Evolutionary conservation across 2,888 invertebrate species (phyloP), one percentile per base, ranked within the genome.

Genomic region (Agrotis segetum): DNA sequence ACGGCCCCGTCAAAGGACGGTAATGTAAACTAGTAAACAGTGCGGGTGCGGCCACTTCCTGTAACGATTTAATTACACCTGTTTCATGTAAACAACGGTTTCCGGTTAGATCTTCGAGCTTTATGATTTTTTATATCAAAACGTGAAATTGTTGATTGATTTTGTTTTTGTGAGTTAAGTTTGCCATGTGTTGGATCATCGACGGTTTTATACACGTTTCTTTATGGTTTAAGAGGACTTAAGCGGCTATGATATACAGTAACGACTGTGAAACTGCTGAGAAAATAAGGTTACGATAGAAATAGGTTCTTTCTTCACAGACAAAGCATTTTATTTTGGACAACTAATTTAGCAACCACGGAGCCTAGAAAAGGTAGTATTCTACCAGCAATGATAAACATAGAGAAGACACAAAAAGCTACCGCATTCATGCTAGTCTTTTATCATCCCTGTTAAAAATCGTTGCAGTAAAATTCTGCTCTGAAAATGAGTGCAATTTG

Each of bases 21-120:
- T 62, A 63, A 69, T 47, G 71, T 71, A 90, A 89, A 90, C 90
- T 6, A 46, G 73, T 82, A 84, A 82, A 82, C 84, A 83, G 7
- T 24, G 58, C 9, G 50, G 65, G 46, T 14, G 61, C 59, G 64
- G 62, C 67, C 86, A 88, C 90, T 91, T 91, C 92, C 92, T 89
- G 89, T 86, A 88, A 89, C 84, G 85, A 87, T 90, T 88, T 90
- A 84, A 91, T 91, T 91, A 89, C 92, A 91, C 91, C 91, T 91
- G 91, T 77, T 71, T 66, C 77, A 65, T 66, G 83, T 88, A 90
- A 90, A 89, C 89, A 88, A 84, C 74, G 21, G 84, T 85, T 89
- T 91, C 92, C 91, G 90, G 83, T 66, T 19, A 29, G 21, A 56
- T 46, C 58, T 21, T 53, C 52, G 46, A 29, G 52, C 34, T 74